Evolutionary conservation across 2,888 invertebrate species (phyloP), one percentile per base, ranked within the genome.

Genomic region (Andrena dorsata): DNA sequence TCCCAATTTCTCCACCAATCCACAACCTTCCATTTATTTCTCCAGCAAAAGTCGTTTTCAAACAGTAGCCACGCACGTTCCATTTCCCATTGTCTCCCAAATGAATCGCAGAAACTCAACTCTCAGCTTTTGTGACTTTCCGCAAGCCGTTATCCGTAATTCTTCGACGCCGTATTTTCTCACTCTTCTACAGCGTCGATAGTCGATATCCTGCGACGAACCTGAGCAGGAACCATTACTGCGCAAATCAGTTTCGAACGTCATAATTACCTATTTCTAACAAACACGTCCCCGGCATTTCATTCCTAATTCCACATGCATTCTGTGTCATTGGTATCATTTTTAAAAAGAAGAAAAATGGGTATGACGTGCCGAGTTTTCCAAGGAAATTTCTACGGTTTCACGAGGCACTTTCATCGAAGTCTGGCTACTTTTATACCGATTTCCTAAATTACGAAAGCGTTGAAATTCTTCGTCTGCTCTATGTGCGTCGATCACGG

Each of bases 191-290:
- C 26, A 7, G 28, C 58, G 51, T 61, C 60, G 71, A 53, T 64
- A 69, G 64, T 69, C 63, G 68, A 65, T 70, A 76, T 76, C 70
- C 79, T 60, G 64, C 53, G 41, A 65, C 49, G 61, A 77, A 76
- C 77, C 80, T 66, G 30, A 60, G 71, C 66, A n/a, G n/a, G n/a
- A n/a, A 71, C 77, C 53, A 30, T 10, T 3, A 53, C 23, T 6
- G 10, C n/a, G 16, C 60, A 28, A 60, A 61, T 53, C 63, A 76
- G 63, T 71, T 71, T 71, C 76, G 16, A 61, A 76, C 51, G 47
- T 49, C 47, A 32, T 2, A 32, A 60, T 75, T 56, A 28, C 30
- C 32, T 64, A 35, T 65, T 58, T 23, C 47, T 28, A 13, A n/a
- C 20, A 23, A 30, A 8, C 20, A 32, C 8, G 58, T 16, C 28